Base-by-base conservation (phyloP, 2,797 vertebrate species). In the Lerista edwardsae region DNA sequence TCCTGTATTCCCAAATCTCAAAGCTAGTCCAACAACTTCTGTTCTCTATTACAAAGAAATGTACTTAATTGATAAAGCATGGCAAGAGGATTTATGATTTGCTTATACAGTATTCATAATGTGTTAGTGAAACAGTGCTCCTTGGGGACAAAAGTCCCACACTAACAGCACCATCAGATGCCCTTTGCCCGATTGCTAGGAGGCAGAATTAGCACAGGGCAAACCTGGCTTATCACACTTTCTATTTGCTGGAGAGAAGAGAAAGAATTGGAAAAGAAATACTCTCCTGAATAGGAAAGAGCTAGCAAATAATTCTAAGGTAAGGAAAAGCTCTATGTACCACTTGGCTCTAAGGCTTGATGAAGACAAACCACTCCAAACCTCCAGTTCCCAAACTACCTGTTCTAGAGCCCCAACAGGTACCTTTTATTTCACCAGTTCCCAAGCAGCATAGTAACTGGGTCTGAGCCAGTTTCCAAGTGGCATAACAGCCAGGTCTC, bases 181-280 rank as follows among this genome's bases (percentile, higher is more conserved):
- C 84, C 73, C 79, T 86, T 86, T 82, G 84, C 79, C 73, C 84
- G 2, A 11, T 59, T 61, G 34, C 39, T 36, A 61, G 34, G 55
- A 76, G 61, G 6, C 27, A 31, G 55, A 19, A 4, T 23, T 19
- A 21, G 75, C 29, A 44, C 6, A 17, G 77, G 59, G 67, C 51
- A n/a, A 55, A 11, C 12, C 8, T 14, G 10, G 51, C 29, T 1
- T 11, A 64, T 65, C 55, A 71, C 67, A 47, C 39, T 47, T 64
- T 27, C 55, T 23, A 61, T 44, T 57, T 39, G 55, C 74, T 17
- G 12, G 31, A 62, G 55, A 31, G 15, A 64, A 84, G 71, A 29
- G 34, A 29, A 10, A 51, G 47, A 14, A 9, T 9, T 10, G 47
- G 47, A 51, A 51, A 2, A 51, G 47, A 51, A 51, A 51, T 51